Percentiles rank a stretch among this genome's conserved stretches.
These are phyloP conservation scores for Sarcophaga rosellei DNA, from an alignment of 2,888 invertebrate genomes.

Conservation along the genomic window DNA sequence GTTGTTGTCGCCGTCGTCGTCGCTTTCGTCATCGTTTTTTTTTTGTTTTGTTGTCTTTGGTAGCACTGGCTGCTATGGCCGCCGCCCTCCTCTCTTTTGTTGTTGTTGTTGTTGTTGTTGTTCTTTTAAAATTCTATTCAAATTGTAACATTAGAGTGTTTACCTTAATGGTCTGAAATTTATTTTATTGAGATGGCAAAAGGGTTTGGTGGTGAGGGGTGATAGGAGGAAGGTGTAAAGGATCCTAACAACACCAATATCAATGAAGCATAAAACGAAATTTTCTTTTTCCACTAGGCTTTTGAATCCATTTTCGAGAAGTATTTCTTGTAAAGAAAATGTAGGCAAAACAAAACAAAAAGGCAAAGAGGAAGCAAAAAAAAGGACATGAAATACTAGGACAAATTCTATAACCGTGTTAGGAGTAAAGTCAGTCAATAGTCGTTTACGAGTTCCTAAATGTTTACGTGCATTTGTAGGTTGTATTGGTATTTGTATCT, in stretches of 20 bases:
- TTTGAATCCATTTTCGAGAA: background rate
- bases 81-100: background rate
- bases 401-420: too few relatives aligned
- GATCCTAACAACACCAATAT: constrained; percentile 37
- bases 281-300: background rate
- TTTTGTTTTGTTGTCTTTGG: too few relatives aligned
- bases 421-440: constrained; percentile 1
- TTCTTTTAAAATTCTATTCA: constrained; percentile 19
- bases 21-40: background rate
- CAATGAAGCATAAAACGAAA: constrained; percentile 62
- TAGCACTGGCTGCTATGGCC: too few relatives aligned
- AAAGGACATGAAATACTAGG: too few relatives aligned
- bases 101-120: background rate
- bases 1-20: background rate
- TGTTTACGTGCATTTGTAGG: background rate
- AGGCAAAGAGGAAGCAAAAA: too few relatives aligned
- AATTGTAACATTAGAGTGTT: constrained; percentile 59
- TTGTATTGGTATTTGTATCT: background rate
- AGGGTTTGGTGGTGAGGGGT: background rate
- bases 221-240: background rate
- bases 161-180: constrained; percentile 65
- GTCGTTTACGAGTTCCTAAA: constrained; percentile 34
- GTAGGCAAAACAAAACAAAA: background rate
- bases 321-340: too few relatives aligned
- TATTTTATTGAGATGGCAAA: constrained; percentile 17